These are phyloP conservation scores for Camponotus pennsylvanicus DNA, from an alignment of 1,140 invertebrate genomes.

Conservation along the genomic window DNA sequence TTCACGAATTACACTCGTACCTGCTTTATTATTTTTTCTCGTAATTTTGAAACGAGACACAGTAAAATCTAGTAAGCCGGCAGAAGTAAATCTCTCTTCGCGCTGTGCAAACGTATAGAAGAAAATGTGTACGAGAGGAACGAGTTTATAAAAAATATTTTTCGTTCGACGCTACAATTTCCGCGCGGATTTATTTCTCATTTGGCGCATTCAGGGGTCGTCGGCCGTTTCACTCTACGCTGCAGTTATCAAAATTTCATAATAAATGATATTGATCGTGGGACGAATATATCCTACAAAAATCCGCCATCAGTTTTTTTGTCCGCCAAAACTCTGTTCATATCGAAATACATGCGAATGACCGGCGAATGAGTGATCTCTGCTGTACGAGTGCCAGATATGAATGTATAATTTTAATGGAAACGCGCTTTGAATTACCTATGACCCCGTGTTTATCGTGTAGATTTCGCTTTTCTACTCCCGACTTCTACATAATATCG, in stretches of 20 bases:
- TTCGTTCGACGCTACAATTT: conserved; percentile 39
- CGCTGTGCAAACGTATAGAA: neutral
- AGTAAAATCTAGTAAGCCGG: neutral
- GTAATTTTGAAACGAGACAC: conserved; percentile 26
- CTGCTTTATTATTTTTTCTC: neutral
- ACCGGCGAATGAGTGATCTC: too few relatives aligned
- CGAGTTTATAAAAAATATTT: conserved; percentile 39
- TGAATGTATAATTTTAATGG: conserved; percentile 38
- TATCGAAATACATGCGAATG: conserved; percentile 20
- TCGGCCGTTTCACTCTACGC: neutral
- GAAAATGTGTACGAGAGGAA: conserved; percentile 2
- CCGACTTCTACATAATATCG: conserved; percentile 39
- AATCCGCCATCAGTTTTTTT: neutral
- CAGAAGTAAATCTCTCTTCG: conserved; percentile 18
- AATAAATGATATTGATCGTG: conserved; percentile 48
- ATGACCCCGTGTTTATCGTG: neutral
- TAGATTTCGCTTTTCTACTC: conserved; percentile 18
- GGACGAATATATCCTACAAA: neutral
- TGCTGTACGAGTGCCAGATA: conserved; percentile 16
- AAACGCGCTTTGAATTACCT: conserved; percentile 40
- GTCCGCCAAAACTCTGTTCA: neutral
- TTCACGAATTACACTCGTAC: conserved; percentile 31
- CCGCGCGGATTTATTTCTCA: conserved; percentile 46
- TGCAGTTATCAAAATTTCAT: conserved; percentile 47
- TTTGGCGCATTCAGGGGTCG: conserved; percentile 14